phyloP scores from a whole-genome alignment of 2,888 invertebrate species.

The Protonemura montana region DNA sequence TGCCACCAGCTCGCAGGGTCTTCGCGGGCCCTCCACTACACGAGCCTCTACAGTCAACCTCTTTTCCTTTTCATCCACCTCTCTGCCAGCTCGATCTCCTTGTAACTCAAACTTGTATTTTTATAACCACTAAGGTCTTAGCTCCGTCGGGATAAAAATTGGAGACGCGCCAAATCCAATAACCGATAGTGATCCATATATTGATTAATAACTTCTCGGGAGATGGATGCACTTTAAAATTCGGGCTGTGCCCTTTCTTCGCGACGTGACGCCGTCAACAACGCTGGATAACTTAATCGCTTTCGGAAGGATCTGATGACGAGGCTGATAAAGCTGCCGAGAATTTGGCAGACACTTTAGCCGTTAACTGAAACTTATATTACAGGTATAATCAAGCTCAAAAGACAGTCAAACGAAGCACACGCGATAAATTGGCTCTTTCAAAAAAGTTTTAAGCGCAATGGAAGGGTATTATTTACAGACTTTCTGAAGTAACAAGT shows the following conservation, averaged over 20 bases:
- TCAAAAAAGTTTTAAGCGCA: too few species aligned
- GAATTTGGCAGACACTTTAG: neutral
- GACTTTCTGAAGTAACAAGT: too few species aligned
- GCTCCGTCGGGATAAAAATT: slow-evolving; percentile 24
- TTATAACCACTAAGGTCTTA: slow-evolving; percentile 18
- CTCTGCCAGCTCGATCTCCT: neutral
- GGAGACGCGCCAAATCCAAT: slow-evolving; percentile 38
- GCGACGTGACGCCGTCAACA: neutral
- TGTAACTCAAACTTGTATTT: slow-evolving; percentile 7
- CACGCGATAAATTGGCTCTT: too few species aligned
- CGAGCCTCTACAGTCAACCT: neutral
- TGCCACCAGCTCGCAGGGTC: neutral
- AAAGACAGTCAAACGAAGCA: neutral
- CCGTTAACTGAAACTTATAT: slow-evolving; percentile 13
- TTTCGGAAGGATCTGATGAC: slow-evolving; percentile 12
- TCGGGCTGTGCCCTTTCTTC: slow-evolving; percentile 15
- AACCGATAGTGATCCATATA: slow-evolving; percentile 40
- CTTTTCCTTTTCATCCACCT: neutral
- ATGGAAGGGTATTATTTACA: too few species aligned
- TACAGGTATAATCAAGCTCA: slow-evolving; percentile 14
- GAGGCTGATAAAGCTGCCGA: neutral
- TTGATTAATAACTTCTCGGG: slow-evolving; percentile 30
- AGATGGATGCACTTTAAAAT: slow-evolving; percentile 24
- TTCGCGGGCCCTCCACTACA: neutral
- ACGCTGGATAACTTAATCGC: slow-evolving; percentile 15